phyloP scores from a whole-genome alignment of 2,113 vertebrate species.

The Anguilla japonica region DNA sequence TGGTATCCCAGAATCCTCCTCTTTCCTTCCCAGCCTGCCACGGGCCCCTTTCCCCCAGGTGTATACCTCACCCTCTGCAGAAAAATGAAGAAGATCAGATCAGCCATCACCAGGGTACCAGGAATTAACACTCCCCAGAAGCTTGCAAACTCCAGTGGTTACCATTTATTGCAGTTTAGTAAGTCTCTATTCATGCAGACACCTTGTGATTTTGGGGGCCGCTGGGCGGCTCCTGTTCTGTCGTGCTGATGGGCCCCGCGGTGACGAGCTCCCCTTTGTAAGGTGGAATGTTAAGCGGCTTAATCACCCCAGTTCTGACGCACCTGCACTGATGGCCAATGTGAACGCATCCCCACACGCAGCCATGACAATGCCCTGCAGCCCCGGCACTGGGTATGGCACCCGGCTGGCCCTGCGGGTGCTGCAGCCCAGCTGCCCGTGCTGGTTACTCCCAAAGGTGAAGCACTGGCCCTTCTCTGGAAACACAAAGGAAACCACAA shows the following conservation, averaged over 20 bases:
- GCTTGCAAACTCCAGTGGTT: no score
- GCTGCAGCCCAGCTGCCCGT: slow-evolving; percentile 87
- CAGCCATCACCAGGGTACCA: not conserved
- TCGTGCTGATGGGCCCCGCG: not conserved
- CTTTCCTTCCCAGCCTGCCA: slow-evolving; percentile 89
- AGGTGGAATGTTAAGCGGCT: no score
- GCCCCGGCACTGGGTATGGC: slow-evolving; percentile 80
- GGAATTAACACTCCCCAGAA: no score
- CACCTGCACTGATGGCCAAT: slow-evolving; percentile 88
- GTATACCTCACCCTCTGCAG: slow-evolving; percentile 87
- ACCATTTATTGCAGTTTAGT: no score
- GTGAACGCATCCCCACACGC: slow-evolving; percentile 97
- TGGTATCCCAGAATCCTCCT: slow-evolving; percentile 83
- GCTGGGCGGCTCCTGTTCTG: not conserved
- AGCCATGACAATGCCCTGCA: slow-evolving; percentile 78
- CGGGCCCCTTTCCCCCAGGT: slow-evolving; percentile 97
- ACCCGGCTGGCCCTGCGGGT: slow-evolving; percentile 76
- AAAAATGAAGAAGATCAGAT: slow-evolving; percentile 18
- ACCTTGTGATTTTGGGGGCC: no score
- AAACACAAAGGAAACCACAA: not conserved
- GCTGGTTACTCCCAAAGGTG: slow-evolving; percentile 96
- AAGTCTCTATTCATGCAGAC: no score
- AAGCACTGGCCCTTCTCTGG: slow-evolving; percentile 87
- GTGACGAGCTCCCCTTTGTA: not conserved
- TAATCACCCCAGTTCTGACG: slow-evolving; percentile 22